A percentile compares a stretch with the other conserved stretches of the same genome.
Evolutionary conservation across 2,113 vertebrate species (phyloP).

Genomic region (Cyprinodon brontotheroides): DNA sequence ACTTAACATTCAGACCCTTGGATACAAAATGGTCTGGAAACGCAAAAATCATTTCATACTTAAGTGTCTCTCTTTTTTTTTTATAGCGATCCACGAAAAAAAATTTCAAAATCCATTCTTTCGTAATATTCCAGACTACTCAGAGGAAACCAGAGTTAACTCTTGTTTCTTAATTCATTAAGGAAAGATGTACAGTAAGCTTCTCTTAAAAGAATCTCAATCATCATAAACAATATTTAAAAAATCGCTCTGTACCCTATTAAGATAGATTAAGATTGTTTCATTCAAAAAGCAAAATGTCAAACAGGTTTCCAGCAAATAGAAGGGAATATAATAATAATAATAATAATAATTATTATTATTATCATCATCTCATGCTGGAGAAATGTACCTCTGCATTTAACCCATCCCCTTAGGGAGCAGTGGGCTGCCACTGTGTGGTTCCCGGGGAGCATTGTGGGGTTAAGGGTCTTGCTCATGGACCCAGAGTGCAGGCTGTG

Average conservation of each 20-base stretch:
- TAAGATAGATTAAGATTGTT: background rate
- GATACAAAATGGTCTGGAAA: background rate
- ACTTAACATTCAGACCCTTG: background rate
- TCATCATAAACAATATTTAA: too few relatives aligned
- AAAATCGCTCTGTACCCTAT: background rate
- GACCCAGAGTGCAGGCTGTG: too few relatives aligned
- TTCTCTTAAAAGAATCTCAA: too few relatives aligned
- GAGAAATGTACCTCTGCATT: too few relatives aligned
- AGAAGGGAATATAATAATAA: background rate
- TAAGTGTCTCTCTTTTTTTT: too few relatives aligned
- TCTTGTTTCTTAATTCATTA: background rate
- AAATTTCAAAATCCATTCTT: background rate
- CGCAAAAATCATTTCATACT: background rate
- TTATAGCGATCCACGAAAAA: too few relatives aligned
- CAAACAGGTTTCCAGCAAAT: slow-evolving; percentile 1
- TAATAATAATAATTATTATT: too few relatives aligned
- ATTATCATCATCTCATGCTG: too few relatives aligned
- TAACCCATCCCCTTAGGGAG: too few relatives aligned
- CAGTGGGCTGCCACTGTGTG: too few relatives aligned
- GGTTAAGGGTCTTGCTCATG: too few relatives aligned
- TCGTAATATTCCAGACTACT: background rate
- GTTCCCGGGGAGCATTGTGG: too few relatives aligned
- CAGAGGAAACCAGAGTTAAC: background rate
- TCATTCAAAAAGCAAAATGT: slow-evolving; percentile 5
- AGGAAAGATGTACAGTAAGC: background rate